phyloP scores from a whole-genome alignment of 2,797 vertebrate genomes.

The Botia kubotai region DNA sequence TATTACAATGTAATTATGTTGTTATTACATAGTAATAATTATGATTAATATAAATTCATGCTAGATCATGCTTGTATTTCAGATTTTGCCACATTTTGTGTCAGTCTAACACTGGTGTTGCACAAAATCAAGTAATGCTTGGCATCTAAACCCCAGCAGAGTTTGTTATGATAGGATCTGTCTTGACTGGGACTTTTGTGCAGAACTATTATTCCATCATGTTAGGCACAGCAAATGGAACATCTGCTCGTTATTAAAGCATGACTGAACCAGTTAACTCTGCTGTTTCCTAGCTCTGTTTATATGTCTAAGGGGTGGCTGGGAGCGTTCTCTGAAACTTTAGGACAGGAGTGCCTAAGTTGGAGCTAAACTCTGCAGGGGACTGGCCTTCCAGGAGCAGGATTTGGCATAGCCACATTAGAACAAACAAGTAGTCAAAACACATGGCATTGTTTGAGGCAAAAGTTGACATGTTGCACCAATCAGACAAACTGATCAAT shows the following conservation, averaged over 20 bases:
- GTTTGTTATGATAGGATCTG: constrained; percentile 3
- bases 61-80: background rate
- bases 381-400: no score
- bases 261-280: constrained; percentile 23
- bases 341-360: no score
- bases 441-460: no score
- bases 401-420: no score
- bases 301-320: background rate
- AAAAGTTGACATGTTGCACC: no score
- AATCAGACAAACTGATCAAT: no score
- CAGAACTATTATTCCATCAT: constrained; percentile 26
- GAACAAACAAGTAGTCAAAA: no score
- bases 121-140: background rate
- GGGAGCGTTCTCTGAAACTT: background rate
- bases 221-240: constrained; percentile 44
- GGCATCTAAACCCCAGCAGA: background rate
- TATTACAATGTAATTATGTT: constrained; percentile 2
- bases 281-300: constrained; percentile 1
- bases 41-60: background rate
- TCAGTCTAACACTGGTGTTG: background rate
- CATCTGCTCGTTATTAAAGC: constrained; percentile 16
- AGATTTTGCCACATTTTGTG: background rate
- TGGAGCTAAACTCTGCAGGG: no score
- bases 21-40: background rate
- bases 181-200: background rate